phyloP scores from a whole-genome alignment of 2,797 vertebrate species.

The Liasis olivaceus region DNA sequence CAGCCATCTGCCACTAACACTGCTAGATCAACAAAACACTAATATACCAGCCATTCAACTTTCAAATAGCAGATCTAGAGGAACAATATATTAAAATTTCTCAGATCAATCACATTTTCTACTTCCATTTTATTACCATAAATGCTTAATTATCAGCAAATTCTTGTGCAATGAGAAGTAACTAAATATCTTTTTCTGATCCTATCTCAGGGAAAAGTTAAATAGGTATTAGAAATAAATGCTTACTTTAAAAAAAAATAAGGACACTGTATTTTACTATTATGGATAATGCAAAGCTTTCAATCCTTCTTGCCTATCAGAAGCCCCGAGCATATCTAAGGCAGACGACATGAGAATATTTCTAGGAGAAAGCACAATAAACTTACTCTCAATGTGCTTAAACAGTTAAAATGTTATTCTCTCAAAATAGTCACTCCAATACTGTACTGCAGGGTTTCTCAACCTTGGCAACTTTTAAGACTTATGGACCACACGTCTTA shows the following conservation, averaged over 20 bases:
- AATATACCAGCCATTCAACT: not conserved
- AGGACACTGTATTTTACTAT: not conserved
- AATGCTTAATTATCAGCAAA: not conserved
- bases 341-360: not conserved
- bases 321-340: not conserved
- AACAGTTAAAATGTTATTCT: not conserved
- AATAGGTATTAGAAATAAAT: slow-evolving; percentile 59
- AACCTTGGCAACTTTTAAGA: too few relatives aligned
- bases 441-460: too few relatives aligned
- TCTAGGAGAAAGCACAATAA: slow-evolving; percentile 13
- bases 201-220: slow-evolving; percentile 95
- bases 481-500: too few relatives aligned
- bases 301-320: not conserved
- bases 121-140: not conserved
- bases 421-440: not conserved
- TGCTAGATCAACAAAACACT: not conserved
- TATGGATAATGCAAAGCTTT: not conserved
- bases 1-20: not conserved
- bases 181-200: slow-evolving; percentile 87
- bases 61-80: not conserved
- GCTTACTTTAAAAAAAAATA: slow-evolving; percentile 44
- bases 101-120: not conserved
- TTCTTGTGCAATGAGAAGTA: slow-evolving; percentile 9
- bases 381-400: not conserved
- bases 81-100: not conserved